Base-by-base conservation (phyloP, 2,113 vertebrate genomes). In the Tricholaema leucomelas region DNA sequence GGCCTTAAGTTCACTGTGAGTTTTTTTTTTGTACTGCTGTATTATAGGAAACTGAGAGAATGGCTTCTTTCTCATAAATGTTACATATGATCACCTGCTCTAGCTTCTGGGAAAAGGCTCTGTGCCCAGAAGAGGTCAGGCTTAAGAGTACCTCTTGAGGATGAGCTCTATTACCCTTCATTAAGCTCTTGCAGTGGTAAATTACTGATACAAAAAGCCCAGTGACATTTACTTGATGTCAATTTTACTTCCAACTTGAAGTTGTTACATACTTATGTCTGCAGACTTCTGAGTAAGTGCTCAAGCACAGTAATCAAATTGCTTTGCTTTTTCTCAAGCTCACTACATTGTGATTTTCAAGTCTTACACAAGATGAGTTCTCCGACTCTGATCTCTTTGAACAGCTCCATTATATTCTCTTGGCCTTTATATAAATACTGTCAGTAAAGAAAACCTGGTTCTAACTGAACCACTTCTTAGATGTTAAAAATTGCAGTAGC, bases 321-420 rank as follows among this genome's bases (percentile, higher is more conserved):
- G 67, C n/a, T 75, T 81, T 79, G 66, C 73, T 77, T 76, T 75
- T 56, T n/a, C 38, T 76, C 18, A 50, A 5, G 40, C 46, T 85
- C 36, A 16, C 71, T 85, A 12, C 28, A 10, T 36, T 71, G n/a
- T 74, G 54, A 27, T 50, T 87, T 36, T 90, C 14, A 48, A 69
- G 48, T 60, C 65, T 70, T 85, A 40, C 31, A 40, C 54, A 71
- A 88, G 67, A 59, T 38, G 7, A 52, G 70, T 87, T 92, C 74
- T 93, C 24, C 50, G 87, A 2, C 78, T 82, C 70, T 94, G 87
- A 87, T 81, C 67, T 93, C 73, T 92, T 7, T 65, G 50, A 92
- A 20, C 21, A 73, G 35, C 46, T 81, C 28, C 28, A 2, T 86
- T 93, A 21, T 6, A 25, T 28, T 95, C 48, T 92, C 18, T 15